Conservation (phyloP, 2,113 vertebrate species). For the Maccullochella peelii region DNA sequence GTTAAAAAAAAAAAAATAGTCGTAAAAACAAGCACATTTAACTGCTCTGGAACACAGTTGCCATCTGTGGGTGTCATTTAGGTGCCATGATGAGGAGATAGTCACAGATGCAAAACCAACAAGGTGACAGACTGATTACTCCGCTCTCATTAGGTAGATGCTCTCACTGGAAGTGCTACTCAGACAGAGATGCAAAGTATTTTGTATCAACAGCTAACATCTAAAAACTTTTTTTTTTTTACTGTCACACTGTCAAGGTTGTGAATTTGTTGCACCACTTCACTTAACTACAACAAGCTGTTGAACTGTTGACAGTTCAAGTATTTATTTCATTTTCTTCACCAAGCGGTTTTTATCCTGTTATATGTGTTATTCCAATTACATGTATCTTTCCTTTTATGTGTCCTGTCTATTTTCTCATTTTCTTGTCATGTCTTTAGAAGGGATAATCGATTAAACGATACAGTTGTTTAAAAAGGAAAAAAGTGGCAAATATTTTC, state of each 20-base stretch:
- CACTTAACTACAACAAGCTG: neutral
- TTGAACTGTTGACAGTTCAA: constrained; percentile 1
- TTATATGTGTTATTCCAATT: neutral
- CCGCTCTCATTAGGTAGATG: constrained; percentile 44
- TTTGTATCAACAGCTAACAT: constrained; percentile 24
- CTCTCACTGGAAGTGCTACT: constrained; percentile 41
- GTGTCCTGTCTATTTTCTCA: neutral
- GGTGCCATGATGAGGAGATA: constrained; percentile 33
- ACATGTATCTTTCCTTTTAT: neutral
- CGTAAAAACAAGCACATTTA: constrained; percentile 58
- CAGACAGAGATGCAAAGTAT: constrained; percentile 26
- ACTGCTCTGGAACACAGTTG: constrained; percentile 45
- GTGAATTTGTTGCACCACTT: constrained; percentile 21
- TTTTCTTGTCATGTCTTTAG: neutral
- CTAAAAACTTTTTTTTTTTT: neutral
- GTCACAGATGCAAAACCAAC: constrained; percentile 67
- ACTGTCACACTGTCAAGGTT: neutral
- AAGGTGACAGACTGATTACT: constrained; percentile 46
- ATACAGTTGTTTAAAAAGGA: neutral
- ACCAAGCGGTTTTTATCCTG: neutral
- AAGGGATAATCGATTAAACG: neutral
- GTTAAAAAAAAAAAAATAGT: neutral
- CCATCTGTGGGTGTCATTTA: constrained; percentile 69
- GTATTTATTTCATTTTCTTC: neutral
- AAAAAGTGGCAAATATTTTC: neutral